phyloP scores from a whole-genome alignment of 2,113 vertebrate genomes.

The Caranx melampygus region DNA sequence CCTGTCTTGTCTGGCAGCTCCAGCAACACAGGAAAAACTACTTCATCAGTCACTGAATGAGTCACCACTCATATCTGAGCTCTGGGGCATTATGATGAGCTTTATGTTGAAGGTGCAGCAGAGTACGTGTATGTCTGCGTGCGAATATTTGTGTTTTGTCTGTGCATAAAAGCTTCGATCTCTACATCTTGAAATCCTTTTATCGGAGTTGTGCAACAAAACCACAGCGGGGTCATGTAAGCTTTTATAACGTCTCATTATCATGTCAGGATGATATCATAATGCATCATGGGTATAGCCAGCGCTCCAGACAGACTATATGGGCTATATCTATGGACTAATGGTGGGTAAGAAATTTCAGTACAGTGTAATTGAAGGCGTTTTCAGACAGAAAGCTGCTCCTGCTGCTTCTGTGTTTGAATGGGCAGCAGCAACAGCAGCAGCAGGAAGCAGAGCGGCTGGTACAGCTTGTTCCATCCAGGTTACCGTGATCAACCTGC shows the following conservation, averaged over 20 bases:
- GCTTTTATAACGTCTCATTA: background rate
- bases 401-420: too few species aligned
- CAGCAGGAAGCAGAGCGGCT: too few species aligned
- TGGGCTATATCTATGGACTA: background rate
- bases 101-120: slow-evolving; percentile 6
- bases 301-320: background rate
- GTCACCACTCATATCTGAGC: slow-evolving; percentile 29
- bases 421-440: too few species aligned
- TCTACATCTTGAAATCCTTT: background rate
- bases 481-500: too few species aligned
- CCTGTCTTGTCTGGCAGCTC: slow-evolving; percentile 1
- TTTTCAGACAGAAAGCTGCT: too few species aligned
- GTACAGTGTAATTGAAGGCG: too few species aligned
- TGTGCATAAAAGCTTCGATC: background rate
- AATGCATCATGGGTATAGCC: background rate
- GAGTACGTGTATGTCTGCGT: background rate
- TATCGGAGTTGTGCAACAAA: background rate
- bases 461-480: too few species aligned
- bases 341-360: too few species aligned
- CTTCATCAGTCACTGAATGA: slow-evolving; percentile 33
- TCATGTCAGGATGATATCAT: background rate
- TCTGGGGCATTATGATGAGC: slow-evolving; percentile 1
- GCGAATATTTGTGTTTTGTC: too few species aligned
- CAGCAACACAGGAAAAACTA: slow-evolving; percentile 5
- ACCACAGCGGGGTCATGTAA: background rate